Evolutionary conservation across 2,797 vertebrate species (phyloP).

Genomic region (Lepilemur ruficaudatus): DNA sequence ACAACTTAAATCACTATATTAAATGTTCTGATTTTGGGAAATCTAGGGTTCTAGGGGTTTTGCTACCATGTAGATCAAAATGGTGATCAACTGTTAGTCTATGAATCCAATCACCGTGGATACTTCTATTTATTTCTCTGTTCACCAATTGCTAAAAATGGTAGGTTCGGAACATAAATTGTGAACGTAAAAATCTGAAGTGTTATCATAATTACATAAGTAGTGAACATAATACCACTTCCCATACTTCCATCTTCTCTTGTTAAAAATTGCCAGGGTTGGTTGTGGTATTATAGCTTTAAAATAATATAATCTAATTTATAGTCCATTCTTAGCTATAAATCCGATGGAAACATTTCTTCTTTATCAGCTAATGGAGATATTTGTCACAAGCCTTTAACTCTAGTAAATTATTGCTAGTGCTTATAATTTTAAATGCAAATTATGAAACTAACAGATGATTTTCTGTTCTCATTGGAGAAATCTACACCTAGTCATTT

Average conservation of each 20-base stretch:
- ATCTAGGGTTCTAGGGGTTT: neutral
- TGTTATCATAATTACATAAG: neutral
- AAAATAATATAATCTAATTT: neutral
- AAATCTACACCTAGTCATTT: neutral
- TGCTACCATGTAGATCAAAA: neutral
- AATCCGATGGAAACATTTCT: neutral
- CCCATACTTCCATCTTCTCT: neutral
- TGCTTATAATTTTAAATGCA: neutral
- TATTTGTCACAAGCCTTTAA: neutral
- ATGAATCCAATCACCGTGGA: neutral
- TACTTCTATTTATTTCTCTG: neutral
- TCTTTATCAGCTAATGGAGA: conserved; percentile 5
- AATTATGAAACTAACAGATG: neutral
- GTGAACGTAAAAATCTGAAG: neutral
- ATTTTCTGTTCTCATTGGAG: neutral
- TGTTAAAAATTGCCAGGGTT: neutral
- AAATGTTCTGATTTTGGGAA: neutral
- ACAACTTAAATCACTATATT: neutral
- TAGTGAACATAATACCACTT: neutral
- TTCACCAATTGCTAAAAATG: neutral
- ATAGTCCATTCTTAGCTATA: neutral
- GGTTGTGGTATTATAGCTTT: neutral
- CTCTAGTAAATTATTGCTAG: neutral
- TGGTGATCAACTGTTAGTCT: neutral
- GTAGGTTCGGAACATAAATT: neutral